Evolutionary conservation across 1,140 invertebrate species (phyloP).

Genomic region (Bathynomus jamesi): DNA sequence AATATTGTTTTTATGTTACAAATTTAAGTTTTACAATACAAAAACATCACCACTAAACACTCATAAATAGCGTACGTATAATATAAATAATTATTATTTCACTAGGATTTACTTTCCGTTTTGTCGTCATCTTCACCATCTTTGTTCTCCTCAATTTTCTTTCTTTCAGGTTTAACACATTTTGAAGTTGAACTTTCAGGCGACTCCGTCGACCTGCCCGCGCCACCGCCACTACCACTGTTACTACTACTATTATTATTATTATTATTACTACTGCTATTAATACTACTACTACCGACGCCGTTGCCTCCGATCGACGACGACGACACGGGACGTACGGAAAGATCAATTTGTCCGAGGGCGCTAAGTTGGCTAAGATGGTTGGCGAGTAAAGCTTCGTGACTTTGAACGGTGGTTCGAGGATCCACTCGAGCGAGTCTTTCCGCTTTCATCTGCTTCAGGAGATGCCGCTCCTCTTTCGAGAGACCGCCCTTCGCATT

Average conservation of each 20-base stretch:
- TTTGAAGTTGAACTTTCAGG: background rate
- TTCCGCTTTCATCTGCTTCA: slow-evolving; percentile 37
- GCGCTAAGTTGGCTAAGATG: background rate
- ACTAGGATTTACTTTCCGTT: background rate
- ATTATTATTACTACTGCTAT: slow-evolving; percentile 5
- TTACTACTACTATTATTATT: slow-evolving; percentile 17
- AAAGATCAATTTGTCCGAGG: background rate
- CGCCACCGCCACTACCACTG: background rate
- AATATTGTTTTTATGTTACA: too few relatives aligned
- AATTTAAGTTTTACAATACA: too few relatives aligned
- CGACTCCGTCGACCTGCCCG: background rate
- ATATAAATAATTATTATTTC: too few relatives aligned
- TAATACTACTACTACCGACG: too few relatives aligned
- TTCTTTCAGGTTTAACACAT: background rate
- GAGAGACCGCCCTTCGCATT: slow-evolving; percentile 31
- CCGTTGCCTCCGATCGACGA: background rate
- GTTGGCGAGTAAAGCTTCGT: slow-evolving; percentile 2
- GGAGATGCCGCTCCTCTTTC: slow-evolving; percentile 33
- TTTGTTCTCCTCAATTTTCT: background rate
- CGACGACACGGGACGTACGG: slow-evolving; percentile 8
- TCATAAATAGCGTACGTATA: too few relatives aligned
- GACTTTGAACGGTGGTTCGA: slow-evolving; percentile 13
- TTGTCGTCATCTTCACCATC: background rate
- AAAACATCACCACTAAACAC: too few relatives aligned
- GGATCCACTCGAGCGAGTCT: slow-evolving; percentile 26